A percentile compares a stretch with the other conserved stretches of the same genome.
Evolutionary conservation across 2,113 vertebrate genomes (phyloP).

Genomic region (Psilopsiagon aymara): DNA sequence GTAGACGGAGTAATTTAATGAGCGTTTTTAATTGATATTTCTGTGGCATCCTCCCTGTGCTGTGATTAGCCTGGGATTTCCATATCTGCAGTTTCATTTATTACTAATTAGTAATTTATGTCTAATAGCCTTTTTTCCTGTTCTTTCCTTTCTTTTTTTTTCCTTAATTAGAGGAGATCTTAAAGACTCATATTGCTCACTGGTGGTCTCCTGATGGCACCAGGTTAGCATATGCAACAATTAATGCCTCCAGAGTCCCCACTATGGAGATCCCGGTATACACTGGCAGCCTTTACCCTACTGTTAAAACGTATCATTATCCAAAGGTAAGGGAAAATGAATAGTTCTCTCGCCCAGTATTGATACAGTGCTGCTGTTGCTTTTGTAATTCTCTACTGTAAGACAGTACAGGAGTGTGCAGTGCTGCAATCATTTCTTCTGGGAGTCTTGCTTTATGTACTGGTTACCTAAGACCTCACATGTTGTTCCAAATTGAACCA

Average conservation of each 20-base stretch:
- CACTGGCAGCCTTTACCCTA: slow-evolving; percentile 87
- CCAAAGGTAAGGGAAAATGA: slow-evolving; percentile 84
- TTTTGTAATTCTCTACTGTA: neutral
- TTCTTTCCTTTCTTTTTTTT: neutral
- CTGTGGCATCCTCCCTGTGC: neutral
- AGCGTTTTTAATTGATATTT: slow-evolving; percentile 29
- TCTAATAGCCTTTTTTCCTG: neutral
- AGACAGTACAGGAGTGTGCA: neutral
- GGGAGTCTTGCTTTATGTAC: neutral
- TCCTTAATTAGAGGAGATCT: slow-evolving; percentile 87
- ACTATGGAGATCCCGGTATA: slow-evolving; percentile 93
- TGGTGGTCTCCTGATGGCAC: slow-evolving; percentile 98
- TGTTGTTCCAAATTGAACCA: neutral
- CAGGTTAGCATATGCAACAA: slow-evolving; percentile 91
- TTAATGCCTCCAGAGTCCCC: slow-evolving; percentile 93
- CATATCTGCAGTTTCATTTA: neutral
- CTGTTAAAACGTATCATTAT: slow-evolving; percentile 89
- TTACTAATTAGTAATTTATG: neutral
- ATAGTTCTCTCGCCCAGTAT: neutral
- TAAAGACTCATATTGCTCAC: slow-evolving; percentile 92
- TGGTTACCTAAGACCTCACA: neutral
- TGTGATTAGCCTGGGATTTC: slow-evolving; percentile 6
- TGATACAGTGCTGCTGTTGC: neutral
- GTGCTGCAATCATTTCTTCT: neutral
- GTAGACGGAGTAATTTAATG: slow-evolving; percentile 1